A percentile compares a stretch with the other conserved stretches of the same genome.
Conservation (phyloP, 2,888 invertebrate genomes). For the Notodromas monacha region DNA sequence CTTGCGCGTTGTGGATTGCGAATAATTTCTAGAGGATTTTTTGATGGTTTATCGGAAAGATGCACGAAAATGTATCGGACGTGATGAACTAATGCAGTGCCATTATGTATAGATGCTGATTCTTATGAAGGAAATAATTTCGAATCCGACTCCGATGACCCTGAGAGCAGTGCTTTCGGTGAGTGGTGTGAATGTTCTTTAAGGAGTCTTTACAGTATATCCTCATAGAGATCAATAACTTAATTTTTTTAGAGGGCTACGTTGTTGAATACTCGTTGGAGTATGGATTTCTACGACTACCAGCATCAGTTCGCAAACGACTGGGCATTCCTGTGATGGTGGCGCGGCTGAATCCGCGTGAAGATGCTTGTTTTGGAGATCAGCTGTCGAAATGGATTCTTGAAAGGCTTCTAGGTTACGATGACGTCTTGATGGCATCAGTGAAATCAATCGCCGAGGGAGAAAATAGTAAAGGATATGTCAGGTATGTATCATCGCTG, state of each 20-base stretch:
- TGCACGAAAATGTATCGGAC: no score
- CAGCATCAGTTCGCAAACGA: constrained; percentile 46
- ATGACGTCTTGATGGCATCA: constrained; percentile 82
- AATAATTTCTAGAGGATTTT: no score
- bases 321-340: constrained; percentile 70
- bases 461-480: constrained; percentile 79
- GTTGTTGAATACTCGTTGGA: constrained; percentile 91
- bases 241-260: no score
- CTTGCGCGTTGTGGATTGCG: no score
- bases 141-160: no score
- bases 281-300: constrained; percentile 72
- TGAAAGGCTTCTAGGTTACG: constrained; percentile 76
- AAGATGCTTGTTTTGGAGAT: constrained; percentile 76
- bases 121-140: no score
- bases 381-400: constrained; percentile 56
- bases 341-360: constrained; percentile 50
- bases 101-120: constrained; percentile 5
- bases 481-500: constrained; percentile 37
- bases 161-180: no score
- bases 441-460: constrained; percentile 78
- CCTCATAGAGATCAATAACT: no score
- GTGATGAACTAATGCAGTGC: background rate
- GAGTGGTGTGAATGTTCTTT: no score
- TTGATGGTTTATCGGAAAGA: no score
- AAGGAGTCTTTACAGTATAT: no score